These are phyloP conservation scores for Hyperoplus lanceolatus DNA, from an alignment of 2,797 vertebrate species.

Conservation along the genomic window DNA sequence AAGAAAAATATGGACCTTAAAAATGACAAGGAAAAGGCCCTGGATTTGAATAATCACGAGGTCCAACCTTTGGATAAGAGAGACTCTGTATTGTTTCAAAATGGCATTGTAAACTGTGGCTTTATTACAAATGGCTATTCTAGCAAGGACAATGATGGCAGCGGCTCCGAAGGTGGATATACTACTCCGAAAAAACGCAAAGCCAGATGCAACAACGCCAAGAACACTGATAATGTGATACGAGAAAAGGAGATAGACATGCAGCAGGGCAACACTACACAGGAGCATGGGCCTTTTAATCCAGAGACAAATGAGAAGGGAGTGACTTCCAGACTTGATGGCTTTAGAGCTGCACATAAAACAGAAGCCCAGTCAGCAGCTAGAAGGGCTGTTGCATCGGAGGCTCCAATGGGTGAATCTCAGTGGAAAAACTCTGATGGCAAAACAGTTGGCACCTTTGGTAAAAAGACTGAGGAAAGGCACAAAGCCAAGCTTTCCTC, in stretches of 20 bases:
- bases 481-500: slow-evolving; percentile 93
- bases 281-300: slow-evolving; percentile 71
- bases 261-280: slow-evolving; percentile 85
- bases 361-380: slow-evolving; percentile 69
- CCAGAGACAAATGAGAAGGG: slow-evolving; percentile 85
- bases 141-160: slow-evolving; percentile 95
- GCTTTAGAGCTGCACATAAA: slow-evolving; percentile 83
- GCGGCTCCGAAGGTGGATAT: slow-evolving; percentile 95
- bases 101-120: slow-evolving; percentile 91
- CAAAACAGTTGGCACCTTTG: slow-evolving; percentile 88
- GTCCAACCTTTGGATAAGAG: slow-evolving; percentile 81
- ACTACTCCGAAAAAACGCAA: slow-evolving; percentile 95
- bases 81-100: slow-evolving; percentile 89
- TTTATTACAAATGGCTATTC: slow-evolving; percentile 95
- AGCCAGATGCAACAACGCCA: slow-evolving; percentile 91
- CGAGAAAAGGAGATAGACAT: slow-evolving; percentile 90
- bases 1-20: slow-evolving; percentile 94
- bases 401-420: slow-evolving; percentile 82
- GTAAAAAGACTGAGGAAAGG: slow-evolving; percentile 94
- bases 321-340: slow-evolving; percentile 85
- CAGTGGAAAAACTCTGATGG: slow-evolving; percentile 93
- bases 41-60: slow-evolving; percentile 78
- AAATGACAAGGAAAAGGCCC: slow-evolving; percentile 88
- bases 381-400: slow-evolving; percentile 67
- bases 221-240: slow-evolving; percentile 90